Conservation (phyloP, 2,888 invertebrate genomes). For the Lottia gigantea region DNA sequence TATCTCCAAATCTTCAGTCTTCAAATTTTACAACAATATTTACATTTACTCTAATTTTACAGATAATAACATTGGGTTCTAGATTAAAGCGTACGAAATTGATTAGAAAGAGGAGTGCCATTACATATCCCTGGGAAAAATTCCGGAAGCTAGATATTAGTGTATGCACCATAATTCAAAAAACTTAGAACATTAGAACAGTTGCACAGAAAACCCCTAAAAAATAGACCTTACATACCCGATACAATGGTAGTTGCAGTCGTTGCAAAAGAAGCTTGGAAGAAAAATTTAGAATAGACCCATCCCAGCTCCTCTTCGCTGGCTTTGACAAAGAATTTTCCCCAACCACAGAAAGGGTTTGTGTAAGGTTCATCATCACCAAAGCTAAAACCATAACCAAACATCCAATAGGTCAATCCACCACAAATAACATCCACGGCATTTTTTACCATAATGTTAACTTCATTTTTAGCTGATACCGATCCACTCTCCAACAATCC, state of each 20-base stretch:
- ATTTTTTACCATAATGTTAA: slow-evolving; percentile 62
- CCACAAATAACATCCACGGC: slow-evolving; percentile 59
- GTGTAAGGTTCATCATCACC: slow-evolving; percentile 39
- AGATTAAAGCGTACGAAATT: too few species aligned
- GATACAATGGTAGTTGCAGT: slow-evolving; percentile 62
- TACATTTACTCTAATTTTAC: too few species aligned
- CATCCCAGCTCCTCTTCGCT: slow-evolving; percentile 40
- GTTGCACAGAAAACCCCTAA: too few species aligned
- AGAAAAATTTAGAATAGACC: slow-evolving; percentile 53
- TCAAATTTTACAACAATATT: too few species aligned
- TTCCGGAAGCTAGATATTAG: too few species aligned
- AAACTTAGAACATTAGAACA: too few species aligned
- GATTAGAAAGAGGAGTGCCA: too few species aligned
- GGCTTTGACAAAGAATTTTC: slow-evolving; percentile 67
- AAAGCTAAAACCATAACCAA: slow-evolving; percentile 58
- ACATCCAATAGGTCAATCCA: slow-evolving; percentile 54
- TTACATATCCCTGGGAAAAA: too few species aligned
- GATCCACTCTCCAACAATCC: slow-evolving; percentile 57
- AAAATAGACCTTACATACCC: too few species aligned
- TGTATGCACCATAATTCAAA: too few species aligned
- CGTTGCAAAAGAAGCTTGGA: slow-evolving; percentile 59
- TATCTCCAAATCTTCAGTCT: too few species aligned
- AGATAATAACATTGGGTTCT: too few species aligned
- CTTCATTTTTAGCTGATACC: slow-evolving; percentile 55
- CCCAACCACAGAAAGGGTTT: slow-evolving; percentile 55